Evolutionary conservation across 92 coral and sea anemone genomes (phyloP), one percentile per base, ranked within the genome.

Genomic region (Phenganax stokvisi): DNA sequence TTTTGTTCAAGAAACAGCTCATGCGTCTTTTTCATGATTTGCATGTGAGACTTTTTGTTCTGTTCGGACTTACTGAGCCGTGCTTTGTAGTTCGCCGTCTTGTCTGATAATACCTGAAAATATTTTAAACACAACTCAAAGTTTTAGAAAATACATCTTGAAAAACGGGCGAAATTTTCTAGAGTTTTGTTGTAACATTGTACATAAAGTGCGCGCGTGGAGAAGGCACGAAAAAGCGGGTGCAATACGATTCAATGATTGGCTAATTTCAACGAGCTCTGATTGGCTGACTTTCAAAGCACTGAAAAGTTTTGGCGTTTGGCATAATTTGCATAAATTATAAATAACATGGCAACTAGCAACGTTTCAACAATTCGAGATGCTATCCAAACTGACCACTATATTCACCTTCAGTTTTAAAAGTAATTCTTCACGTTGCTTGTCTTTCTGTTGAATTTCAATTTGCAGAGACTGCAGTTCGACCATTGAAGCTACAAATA

Each of bases 21-120:
- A 17, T 93, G 93, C 6, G 97, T 93, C 80, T 91, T 93, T 86
- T 91, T 93, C 85, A 93, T 88, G 57, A 93, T 93, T 64, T 93
- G 91, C n/a, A 93, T 82, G 64, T 93, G 98, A 4, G 93, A 91
- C 73, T 93, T 93, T 79, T 90, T 93, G 85, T 87, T 91, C 71
- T 84, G 86, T 63, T 93, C 98, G 47, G 97, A 86, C 83, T 93
- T 93, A 79, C 88, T 92, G 31, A 93, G 90, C 71, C 82, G 85
- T 31, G 92, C 77, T 83, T 86, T 87, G 84, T 91, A 93, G 29
- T 69, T 90, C 37, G 93, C 84, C 31, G 97, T 89, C 82, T 91
- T 91, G 56, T 93, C 98, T 79, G 98, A 84, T 73, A 93, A 86
- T 10, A 88, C 80, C 98, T 93, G 79, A 13, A 76, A n/a, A 56